phyloP scores from a whole-genome alignment of 2,888 invertebrate genomes.

The Lasioglossum lativentre region DNA sequence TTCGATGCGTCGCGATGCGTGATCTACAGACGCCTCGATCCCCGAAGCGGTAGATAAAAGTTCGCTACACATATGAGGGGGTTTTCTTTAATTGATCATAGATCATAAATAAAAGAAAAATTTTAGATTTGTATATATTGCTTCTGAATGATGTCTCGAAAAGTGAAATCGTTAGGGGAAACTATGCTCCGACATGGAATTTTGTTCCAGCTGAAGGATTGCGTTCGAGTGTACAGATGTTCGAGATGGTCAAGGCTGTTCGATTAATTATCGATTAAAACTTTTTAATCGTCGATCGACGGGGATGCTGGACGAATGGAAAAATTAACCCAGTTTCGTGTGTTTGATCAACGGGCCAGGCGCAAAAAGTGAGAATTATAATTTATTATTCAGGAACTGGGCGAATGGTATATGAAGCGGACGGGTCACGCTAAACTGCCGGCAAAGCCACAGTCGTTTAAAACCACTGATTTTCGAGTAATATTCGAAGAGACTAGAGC shows the following conservation, averaged over 20 bases:
- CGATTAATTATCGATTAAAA: constrained; percentile 27
- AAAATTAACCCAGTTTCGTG: constrained; percentile 30
- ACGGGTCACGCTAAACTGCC: constrained; percentile 10
- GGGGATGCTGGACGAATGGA: background rate
- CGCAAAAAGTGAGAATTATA: constrained; percentile 24
- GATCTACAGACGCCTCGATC: background rate
- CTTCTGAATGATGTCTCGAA: background rate
- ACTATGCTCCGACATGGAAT: background rate
- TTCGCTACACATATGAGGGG: no score
- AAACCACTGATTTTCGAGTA: background rate
- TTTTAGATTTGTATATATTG: background rate
- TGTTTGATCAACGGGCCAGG: background rate
- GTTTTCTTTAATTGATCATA: background rate
- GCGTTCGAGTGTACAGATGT: background rate
- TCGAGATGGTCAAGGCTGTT: background rate
- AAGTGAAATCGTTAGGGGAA: background rate
- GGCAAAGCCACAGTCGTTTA: background rate
- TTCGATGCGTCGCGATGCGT: background rate
- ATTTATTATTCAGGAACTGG: constrained; percentile 26
- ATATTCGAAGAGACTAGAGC: background rate
- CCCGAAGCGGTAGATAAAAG: background rate
- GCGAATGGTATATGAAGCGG: background rate
- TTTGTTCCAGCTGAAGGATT: no score
- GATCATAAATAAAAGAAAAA: background rate
- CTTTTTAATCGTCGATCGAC: background rate